Conservation (phyloP, 2,888 invertebrate genomes). For the Temnothorax unifasciatus region DNA sequence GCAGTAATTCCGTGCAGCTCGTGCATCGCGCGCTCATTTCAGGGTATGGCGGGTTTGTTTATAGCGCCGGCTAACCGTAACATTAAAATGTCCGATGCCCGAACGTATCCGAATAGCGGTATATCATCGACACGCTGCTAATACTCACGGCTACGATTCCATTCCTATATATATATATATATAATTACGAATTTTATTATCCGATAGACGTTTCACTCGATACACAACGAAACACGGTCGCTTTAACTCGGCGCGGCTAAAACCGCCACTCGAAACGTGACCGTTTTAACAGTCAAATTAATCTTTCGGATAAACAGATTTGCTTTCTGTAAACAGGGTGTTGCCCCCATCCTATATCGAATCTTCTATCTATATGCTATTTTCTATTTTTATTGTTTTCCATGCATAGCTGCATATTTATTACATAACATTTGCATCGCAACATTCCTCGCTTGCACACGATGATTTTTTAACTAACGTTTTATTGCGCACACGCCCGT, state of each 20-base stretch:
- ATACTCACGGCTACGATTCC: slow-evolving; percentile 71
- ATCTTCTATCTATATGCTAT: neutral
- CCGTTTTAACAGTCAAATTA: slow-evolving; percentile 11
- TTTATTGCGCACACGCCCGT: slow-evolving; percentile 42
- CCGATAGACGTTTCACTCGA: slow-evolving; percentile 67
- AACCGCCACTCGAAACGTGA: neutral
- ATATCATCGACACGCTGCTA: slow-evolving; percentile 71
- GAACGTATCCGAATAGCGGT: slow-evolving; percentile 57
- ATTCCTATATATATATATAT: slow-evolving; percentile 75
- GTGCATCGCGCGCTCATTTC: slow-evolving; percentile 65
- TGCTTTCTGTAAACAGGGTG: neutral
- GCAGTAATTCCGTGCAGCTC: slow-evolving; percentile 67
- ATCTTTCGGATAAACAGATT: neutral
- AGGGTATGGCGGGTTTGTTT: slow-evolving; percentile 69
- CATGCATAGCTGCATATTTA: slow-evolving; percentile 21
- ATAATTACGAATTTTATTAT: slow-evolving; percentile 80
- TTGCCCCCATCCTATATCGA: neutral
- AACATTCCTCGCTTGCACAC: neutral
- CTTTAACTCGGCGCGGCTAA: neutral
- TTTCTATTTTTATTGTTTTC: slow-evolving; percentile 19
- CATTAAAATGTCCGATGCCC: slow-evolving; percentile 76
- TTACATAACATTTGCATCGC: slow-evolving; percentile 24
- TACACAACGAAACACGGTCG: neutral
- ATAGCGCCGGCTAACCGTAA: slow-evolving; percentile 70
- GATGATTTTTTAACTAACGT: neutral